Evolutionary conservation across 2,113 vertebrate genomes (phyloP).

Genomic region (Platichthys stellatus): DNA sequence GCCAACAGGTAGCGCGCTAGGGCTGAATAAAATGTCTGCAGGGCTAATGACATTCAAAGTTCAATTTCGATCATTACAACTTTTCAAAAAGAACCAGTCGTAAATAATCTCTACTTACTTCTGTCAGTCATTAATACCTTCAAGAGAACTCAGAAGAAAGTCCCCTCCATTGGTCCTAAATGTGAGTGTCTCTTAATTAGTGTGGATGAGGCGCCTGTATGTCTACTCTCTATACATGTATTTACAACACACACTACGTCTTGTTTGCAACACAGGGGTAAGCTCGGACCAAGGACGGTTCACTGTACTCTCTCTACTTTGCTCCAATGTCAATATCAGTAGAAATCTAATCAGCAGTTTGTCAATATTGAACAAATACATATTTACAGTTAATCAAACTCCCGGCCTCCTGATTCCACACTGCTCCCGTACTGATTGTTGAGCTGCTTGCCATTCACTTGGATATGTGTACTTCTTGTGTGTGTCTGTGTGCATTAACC

Average conservation of each 20-base stretch:
- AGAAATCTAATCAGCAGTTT: conserved; percentile 76
- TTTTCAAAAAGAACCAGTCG: conserved; percentile 1
- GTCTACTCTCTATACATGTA: conserved; percentile 81
- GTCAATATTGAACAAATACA: conserved; percentile 77
- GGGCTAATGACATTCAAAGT: conserved; percentile 48
- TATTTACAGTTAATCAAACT: conserved; percentile 78
- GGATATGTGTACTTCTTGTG: conserved; percentile 69
- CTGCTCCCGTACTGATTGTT: conserved; percentile 49
- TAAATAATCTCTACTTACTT: conserved; percentile 3
- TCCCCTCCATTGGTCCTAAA: conserved; percentile 22
- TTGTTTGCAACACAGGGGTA: conserved; percentile 64
- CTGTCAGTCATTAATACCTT: conserved; percentile 11
- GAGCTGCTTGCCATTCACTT: conserved; percentile 71
- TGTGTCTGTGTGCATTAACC: conserved; percentile 78
- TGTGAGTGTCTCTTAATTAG: conserved; percentile 53
- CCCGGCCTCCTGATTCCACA: conserved; percentile 59
- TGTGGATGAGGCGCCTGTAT: conserved; percentile 65
- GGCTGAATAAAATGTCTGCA: conserved; percentile 42
- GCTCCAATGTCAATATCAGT: conserved; percentile 73
- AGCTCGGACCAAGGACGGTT: conserved; percentile 68
- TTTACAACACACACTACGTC: conserved; percentile 78
- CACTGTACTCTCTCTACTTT: conserved; percentile 73
- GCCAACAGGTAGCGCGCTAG: conserved; percentile 35
- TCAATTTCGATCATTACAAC: conserved; percentile 25
- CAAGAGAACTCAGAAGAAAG: conserved; percentile 34